phyloP scores from a whole-genome alignment of 53 echinoderm and acorn worm genomes.

The Pentamera pediparva region DNA sequence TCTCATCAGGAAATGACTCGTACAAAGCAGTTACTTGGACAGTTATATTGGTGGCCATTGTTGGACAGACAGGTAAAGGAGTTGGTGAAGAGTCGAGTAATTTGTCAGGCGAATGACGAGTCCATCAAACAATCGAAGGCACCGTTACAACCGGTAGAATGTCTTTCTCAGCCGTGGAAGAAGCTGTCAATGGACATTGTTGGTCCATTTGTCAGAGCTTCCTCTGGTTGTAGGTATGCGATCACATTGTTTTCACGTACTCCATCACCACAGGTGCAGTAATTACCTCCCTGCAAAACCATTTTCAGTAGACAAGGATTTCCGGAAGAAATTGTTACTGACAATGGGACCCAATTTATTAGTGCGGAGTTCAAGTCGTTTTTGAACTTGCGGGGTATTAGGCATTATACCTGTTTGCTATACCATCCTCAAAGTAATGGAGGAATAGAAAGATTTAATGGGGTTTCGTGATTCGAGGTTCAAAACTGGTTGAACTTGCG shows the following conservation, averaged over 20 bases:
- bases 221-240: not conserved
- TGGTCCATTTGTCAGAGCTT: not conserved
- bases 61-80: not conserved
- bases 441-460: not conserved
- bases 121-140: not conserved
- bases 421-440: not conserved
- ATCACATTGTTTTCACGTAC: not conserved
- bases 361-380: not conserved
- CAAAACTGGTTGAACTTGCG: not conserved
- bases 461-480: not conserved
- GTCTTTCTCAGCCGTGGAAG: not conserved
- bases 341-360: not conserved
- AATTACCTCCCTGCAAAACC: not conserved
- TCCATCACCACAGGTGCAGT: not conserved
- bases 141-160: not conserved
- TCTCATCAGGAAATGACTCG: not conserved
- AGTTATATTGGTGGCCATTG: not conserved
- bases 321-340: not conserved
- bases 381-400: not conserved
- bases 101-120: not conserved
- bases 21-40: not conserved
- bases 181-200: not conserved
- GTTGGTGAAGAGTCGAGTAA: not conserved
- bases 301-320: not conserved
- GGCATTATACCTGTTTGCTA: not conserved